Conservation (phyloP, 2,113 vertebrate species). For the Hippocampus guttulatus region DNA sequence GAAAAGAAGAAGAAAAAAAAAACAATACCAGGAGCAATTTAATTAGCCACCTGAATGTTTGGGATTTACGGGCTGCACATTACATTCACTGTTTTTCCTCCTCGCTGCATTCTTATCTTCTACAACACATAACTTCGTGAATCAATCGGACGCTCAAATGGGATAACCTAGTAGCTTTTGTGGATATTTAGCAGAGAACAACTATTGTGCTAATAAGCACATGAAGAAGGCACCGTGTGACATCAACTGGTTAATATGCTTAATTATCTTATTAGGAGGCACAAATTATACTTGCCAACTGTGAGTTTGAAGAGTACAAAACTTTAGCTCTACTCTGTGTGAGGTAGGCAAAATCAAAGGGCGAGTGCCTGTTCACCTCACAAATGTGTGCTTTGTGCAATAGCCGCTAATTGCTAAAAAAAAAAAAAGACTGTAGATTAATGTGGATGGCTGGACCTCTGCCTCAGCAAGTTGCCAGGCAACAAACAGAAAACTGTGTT, state of each 20-base stretch:
- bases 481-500: neutral
- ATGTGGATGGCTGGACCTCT: neutral
- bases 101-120: neutral
- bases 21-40: too few species aligned
- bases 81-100: neutral
- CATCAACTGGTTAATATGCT: neutral
- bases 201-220: neutral
- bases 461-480: slow-evolving; percentile 1
- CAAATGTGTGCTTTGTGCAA: neutral
- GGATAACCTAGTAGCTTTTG: neutral
- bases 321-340: neutral
- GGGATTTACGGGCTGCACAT: neutral
- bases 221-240: neutral
- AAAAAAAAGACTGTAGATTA: neutral
- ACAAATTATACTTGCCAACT: neutral
- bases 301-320: neutral
- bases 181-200: neutral
- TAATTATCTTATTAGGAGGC: neutral
- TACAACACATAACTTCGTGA: neutral
- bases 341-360: neutral
- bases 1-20: too few species aligned
- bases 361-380: neutral
- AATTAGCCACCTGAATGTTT: neutral
- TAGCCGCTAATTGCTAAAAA: neutral
- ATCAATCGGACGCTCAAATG: neutral